These are phyloP conservation scores for Oxytorus armatus DNA, from an alignment of 2,888 invertebrate species.

Conservation along the genomic window DNA sequence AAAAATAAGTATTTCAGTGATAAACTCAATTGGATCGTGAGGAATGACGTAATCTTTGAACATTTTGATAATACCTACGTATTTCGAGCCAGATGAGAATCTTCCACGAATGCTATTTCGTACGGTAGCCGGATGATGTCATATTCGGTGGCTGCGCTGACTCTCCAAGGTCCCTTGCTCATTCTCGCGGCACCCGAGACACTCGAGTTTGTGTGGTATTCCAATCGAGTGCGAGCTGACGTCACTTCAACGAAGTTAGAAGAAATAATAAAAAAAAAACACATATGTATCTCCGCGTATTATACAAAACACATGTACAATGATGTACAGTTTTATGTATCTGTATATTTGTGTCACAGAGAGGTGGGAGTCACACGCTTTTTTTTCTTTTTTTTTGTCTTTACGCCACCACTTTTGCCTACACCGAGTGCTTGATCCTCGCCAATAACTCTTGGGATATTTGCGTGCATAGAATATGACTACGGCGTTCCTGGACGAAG, in stretches of 20 bases:
- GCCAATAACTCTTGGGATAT: too few species aligned
- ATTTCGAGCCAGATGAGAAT: conserved; percentile 26
- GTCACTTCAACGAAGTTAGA: conserved; percentile 19
- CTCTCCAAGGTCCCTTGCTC: conserved; percentile 71
- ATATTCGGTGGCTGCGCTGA: conserved; percentile 57
- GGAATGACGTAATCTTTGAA: not conserved
- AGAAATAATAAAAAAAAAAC: not conserved
- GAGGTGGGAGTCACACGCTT: too few species aligned
- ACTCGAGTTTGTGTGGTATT: conserved; percentile 27
- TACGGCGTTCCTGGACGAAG: too few species aligned
- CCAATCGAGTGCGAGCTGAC: conserved; percentile 21
- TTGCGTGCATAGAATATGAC: too few species aligned
- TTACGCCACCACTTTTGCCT: too few species aligned
- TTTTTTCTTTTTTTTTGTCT: too few species aligned
- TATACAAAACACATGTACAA: not conserved
- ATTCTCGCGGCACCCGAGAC: conserved; percentile 17
- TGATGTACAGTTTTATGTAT: not conserved
- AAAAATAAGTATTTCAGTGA: not conserved
- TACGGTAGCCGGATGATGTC: conserved; percentile 71
- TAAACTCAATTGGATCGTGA: conserved; percentile 7
- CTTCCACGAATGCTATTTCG: conserved; percentile 6
- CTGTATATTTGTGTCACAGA: too few species aligned
- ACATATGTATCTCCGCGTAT: not conserved
- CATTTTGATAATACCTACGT: conserved; percentile 14
- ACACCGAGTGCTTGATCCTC: too few species aligned